Conservation (phyloP, 2,113 vertebrate genomes). For the Eudorcas thomsonii region DNA sequence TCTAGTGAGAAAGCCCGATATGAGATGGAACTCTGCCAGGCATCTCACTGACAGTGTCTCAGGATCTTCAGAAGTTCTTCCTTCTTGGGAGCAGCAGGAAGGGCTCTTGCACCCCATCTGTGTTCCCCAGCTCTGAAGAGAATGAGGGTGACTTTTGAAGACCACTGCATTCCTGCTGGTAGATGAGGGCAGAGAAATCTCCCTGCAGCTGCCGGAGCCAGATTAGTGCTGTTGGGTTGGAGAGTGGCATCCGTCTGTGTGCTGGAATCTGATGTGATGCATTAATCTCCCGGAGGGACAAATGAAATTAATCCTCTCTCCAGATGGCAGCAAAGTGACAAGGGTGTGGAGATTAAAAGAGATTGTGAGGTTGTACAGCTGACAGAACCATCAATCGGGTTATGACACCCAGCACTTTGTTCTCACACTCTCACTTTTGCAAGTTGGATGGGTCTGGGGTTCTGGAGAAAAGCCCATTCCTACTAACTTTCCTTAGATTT, state of each 20-base stretch:
- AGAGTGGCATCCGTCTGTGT: neutral
- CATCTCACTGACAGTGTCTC: neutral
- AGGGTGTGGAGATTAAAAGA: conserved; percentile 60
- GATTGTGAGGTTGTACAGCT: conserved; percentile 41
- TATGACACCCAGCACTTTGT: neutral
- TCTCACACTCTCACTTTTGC: neutral
- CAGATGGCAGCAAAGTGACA: conserved; percentile 67
- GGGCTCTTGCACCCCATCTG: neutral
- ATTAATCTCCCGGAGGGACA: conserved; percentile 62
- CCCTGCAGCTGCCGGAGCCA: neutral
- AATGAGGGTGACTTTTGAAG: neutral
- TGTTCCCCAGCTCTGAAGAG: neutral
- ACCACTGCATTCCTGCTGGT: neutral
- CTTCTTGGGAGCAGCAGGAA: neutral
- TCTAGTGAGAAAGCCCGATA: neutral
- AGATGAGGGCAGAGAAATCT: neutral
- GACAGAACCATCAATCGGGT: conserved; percentile 52
- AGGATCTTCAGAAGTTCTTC: neutral
- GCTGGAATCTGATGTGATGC: conserved; percentile 19
- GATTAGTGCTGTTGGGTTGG: neutral
- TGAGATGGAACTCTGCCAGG: neutral
- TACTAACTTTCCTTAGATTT: neutral
- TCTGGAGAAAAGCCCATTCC: neutral
- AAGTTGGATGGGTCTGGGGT: neutral
- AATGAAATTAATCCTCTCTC: conserved; percentile 64